Evolutionary conservation across 2,113 vertebrate genomes (phyloP), one percentile per base, ranked within the genome.

Genomic region (Zingel zingel): DNA sequence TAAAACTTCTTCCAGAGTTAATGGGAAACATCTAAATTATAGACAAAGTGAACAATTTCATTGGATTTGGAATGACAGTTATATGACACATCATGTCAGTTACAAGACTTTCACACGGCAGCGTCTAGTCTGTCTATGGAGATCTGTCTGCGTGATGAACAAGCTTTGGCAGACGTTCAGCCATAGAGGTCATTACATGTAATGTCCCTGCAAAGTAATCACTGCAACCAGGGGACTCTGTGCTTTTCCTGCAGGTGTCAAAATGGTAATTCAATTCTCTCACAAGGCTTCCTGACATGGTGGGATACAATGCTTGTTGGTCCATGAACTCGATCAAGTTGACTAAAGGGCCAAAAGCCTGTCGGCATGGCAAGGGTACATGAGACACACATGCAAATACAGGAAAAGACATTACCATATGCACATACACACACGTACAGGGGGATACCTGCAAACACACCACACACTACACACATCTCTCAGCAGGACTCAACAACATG

Each of bases 141-240:
- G 58, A 65, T 74, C 75, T 61, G 6, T 33, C 75, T 15, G 4
- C 21, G 6, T 67, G 81, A 80, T 77, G 73, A 88, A 91, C 63
- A 70, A 68, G 74, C 81, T 33, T 39, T 86, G 85, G 88, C 82
- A 89, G 79, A 79, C 54, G 11, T 70, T 84, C 80, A 89, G 70
- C 61, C 39, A 54, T 2, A 39, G 83, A 91, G 83, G 89, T 84
- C 87, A 90, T 88, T 85, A 63, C 70, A 62, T 61, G 76, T 65
- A 81, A 88, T 81, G 81, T 90, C 79, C 79, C 86, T 23, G 77
- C 75, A 88, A 81, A 85, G 86, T 83, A 89, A 88, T 90, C 77
- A 81, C 79, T n/a, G 79, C 77, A 81, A 77, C 77, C 86, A 21
- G 67, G 81, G 83, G 84, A 88, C 77, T 39, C 39, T 1, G 21